Evolutionary conservation across 2,797 vertebrate species (phyloP).

Genomic region (Gallinago stenura): DNA sequence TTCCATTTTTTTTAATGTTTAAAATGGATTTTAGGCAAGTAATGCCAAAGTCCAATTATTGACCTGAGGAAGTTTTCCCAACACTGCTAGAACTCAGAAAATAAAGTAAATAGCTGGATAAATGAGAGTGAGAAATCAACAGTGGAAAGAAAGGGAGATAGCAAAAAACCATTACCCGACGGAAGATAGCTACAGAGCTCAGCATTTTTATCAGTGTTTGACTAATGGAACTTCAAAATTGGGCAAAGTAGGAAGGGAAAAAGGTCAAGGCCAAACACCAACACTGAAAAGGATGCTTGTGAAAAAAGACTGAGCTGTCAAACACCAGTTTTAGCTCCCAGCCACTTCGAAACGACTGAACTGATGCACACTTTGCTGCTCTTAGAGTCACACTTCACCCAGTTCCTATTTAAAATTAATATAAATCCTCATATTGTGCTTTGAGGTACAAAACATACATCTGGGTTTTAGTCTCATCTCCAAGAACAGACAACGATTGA

Average conservation of each 20-base stretch:
- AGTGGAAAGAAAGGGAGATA: conserved; percentile 20
- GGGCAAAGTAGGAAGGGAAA: background rate
- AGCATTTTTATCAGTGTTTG: conserved; percentile 17
- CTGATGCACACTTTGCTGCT: background rate
- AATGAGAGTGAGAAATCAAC: conserved; percentile 16
- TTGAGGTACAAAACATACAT: fast-evolving
- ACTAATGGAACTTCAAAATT: conserved; percentile 1
- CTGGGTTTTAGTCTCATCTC: background rate
- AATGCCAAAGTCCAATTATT: background rate
- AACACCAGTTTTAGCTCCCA: background rate
- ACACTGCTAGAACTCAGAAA: background rate
- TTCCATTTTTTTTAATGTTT: background rate
- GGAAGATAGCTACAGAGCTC: conserved; percentile 33
- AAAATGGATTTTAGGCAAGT: background rate
- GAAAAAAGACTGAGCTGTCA: background rate
- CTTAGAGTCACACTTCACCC: background rate
- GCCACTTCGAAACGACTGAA: background rate
- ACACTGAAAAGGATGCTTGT: background rate
- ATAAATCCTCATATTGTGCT: fast-evolving
- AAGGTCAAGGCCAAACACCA: background rate
- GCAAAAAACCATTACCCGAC: conserved; percentile 14
- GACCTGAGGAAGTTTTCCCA: background rate
- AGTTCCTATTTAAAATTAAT: background rate
- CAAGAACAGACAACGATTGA: no score
- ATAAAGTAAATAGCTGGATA: background rate